Base-by-base conservation (phyloP, 1,140 invertebrate species). In the Leguminivora glycinivorella region DNA sequence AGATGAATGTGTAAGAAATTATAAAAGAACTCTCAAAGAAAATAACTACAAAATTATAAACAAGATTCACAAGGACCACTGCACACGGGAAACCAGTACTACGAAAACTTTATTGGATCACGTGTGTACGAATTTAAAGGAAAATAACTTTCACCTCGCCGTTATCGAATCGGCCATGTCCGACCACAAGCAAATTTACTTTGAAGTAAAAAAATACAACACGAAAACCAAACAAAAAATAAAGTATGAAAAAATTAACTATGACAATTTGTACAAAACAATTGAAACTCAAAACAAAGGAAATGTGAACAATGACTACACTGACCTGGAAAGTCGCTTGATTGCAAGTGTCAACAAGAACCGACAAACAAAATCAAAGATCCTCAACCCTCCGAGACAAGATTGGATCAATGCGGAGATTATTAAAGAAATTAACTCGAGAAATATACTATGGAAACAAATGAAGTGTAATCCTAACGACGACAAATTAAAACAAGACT, bases 41-140 rank as follows among this genome's bases (percentile, higher is more conserved):
- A 17, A 12, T n/a, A 68, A 68, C 5, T 73, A 67, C 24, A 26
- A n/a, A 38, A 73, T 73, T 2, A 12, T 73, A 6, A 73, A 73
- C 25, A 70, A 66, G 9, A 66, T 69, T 24, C 17, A 19, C 12
- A 24, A 38, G 12, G 1, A 38, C 4, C 40, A 69, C 31, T 34
- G 43, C 17, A 73, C 72, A 12, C 24, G 72, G 9, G 60, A 73
- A 67, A 56, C 68, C 4, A 2, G 3, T 6, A 29, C 34, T 22
- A 67, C 25, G 1, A 67, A 67, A 22, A 56, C 43, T 10, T 38
- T 73, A 24, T 19, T 73, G 26, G 72, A 70, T 19, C 72, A 73
- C 24, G 31, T 56, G 22, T 56, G 47, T 12, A 19, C 47, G n/a
- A 56, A 56, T 9, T 9, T 56, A 56, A 56, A 17, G 22, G 47